A percentile compares a stretch with the other conserved stretches of the same genome.
Evolutionary conservation across 2,888 invertebrate species (phyloP).

Genomic region (Heliothis peltigera): DNA sequence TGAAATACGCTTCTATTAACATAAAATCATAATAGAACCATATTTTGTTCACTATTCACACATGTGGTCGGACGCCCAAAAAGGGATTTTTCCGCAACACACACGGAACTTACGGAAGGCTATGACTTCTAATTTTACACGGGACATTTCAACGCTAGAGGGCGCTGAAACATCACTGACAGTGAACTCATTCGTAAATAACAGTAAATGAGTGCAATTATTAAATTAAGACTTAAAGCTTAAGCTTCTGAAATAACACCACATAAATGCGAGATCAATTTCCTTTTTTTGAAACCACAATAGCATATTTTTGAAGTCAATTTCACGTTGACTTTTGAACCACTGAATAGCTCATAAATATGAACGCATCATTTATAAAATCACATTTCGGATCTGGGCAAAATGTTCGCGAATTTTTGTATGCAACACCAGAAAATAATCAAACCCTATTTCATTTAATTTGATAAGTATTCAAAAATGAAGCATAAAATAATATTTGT

Average conservation of each 20-base stretch:
- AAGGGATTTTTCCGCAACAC: conserved; percentile 91
- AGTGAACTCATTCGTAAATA: conserved; percentile 72
- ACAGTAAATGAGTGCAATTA: conserved; percentile 13
- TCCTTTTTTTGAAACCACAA: background rate
- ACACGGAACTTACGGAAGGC: conserved; percentile 89
- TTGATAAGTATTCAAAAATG: background rate
- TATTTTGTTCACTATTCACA: conserved; percentile 90
- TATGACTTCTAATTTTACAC: conserved; percentile 89
- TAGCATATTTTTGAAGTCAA: background rate
- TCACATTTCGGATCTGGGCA: conserved; percentile 69
- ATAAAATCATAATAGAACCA: conserved; percentile 86
- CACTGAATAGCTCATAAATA: background rate
- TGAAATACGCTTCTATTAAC: conserved; percentile 75
- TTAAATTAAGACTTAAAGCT: background rate
- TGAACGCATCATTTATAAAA: conserved; percentile 68
- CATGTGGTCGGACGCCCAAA: conserved; percentile 93
- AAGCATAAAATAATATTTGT: background rate
- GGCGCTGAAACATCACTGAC: conserved; percentile 76
- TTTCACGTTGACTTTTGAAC: background rate
- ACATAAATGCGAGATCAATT: rapidly evolving
- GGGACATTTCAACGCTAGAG: conserved; percentile 82
- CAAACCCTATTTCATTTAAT: background rate
- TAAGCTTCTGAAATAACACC: rapidly evolving
- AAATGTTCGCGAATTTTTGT: conserved; percentile 50
- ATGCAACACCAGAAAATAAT: conserved; percentile 23